Evolutionary conservation across 2,797 vertebrate species (phyloP).

Genomic region (Phoeniculus purpureus): DNA sequence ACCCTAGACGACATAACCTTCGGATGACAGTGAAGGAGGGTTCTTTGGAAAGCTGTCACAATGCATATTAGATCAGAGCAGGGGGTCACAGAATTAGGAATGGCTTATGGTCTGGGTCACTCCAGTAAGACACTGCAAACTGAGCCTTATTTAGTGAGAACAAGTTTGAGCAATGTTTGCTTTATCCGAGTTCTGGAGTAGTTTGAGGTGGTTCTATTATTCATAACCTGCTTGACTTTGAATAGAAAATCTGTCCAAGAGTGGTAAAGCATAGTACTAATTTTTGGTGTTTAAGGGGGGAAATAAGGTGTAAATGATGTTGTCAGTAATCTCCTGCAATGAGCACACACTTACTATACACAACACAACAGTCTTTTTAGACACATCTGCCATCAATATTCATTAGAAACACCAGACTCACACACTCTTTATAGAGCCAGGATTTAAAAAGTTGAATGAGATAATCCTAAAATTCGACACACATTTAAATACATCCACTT

Average conservation of each 20-base stretch:
- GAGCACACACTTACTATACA: conserved; percentile 28
- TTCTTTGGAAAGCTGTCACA: background rate
- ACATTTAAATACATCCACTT: background rate
- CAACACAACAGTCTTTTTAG: conserved; percentile 20
- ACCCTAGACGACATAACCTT: background rate
- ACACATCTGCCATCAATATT: conserved; percentile 41
- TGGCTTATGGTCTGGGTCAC: background rate
- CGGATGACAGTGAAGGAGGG: background rate
- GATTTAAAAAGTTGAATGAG: conserved; percentile 15
- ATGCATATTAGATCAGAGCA: background rate
- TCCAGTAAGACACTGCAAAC: background rate
- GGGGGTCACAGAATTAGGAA: background rate
- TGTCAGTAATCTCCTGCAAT: background rate
- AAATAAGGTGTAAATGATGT: conserved; percentile 7
- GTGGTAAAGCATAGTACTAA: background rate
- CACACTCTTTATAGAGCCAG: background rate
- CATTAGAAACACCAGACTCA: conserved; percentile 32
- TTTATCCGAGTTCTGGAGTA: background rate
- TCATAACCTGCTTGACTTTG: background rate
- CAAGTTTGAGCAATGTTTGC: background rate
- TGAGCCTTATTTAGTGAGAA: background rate
- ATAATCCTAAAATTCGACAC: background rate
- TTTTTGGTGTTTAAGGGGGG: conserved; percentile 9
- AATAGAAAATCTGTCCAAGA: conserved; percentile 3
- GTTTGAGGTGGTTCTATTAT: background rate